These are phyloP conservation scores for Tragelaphus buxtoni DNA, from an alignment of 2,113 vertebrate genomes.

Conservation along the genomic window DNA sequence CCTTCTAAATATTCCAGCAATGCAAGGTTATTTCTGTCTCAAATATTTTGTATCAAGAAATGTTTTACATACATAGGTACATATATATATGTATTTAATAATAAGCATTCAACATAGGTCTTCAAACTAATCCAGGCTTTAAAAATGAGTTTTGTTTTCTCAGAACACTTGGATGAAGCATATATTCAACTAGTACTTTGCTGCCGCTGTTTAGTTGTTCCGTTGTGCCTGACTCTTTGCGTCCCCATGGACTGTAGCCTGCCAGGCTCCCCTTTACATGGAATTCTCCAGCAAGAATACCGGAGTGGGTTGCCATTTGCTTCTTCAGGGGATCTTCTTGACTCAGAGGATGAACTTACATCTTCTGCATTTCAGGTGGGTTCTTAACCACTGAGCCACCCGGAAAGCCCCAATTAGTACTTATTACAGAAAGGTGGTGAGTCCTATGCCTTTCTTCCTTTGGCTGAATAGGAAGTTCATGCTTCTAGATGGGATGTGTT, in stretches of 20 bases:
- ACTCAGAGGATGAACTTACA: neutral
- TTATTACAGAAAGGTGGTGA: neutral
- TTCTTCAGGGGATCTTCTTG: neutral
- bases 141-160: neutral
- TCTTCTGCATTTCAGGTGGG: neutral
- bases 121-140: neutral
- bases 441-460: neutral
- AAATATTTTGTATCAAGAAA: slow-evolving; percentile 7
- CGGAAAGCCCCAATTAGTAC: neutral
- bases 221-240: neutral
- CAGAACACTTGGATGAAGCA: neutral
- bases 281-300: neutral
- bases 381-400: neutral
- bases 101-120: neutral
- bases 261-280: neutral
- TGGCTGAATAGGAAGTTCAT: neutral
- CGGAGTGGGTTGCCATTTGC: neutral
- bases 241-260: neutral
- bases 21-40: neutral
- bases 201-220: neutral
- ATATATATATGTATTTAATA: neutral
- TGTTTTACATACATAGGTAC: neutral
- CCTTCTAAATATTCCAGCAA: neutral
- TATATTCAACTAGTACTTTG: neutral
- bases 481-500: neutral